phyloP scores from a whole-genome alignment of 2,888 invertebrate genomes.

The Deilephila porcellus region DNA sequence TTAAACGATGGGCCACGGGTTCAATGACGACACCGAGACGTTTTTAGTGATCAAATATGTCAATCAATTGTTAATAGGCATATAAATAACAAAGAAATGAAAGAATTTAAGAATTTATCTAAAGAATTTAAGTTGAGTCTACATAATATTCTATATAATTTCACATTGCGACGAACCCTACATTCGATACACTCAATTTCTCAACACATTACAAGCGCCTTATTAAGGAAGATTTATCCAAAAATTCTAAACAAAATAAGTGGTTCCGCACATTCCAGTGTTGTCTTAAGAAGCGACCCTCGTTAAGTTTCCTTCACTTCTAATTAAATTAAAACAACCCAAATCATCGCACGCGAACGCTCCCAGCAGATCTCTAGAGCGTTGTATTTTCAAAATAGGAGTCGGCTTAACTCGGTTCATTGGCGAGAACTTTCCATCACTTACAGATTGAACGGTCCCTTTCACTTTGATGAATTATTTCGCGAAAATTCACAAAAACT shows the following conservation, averaged over 20 bases:
- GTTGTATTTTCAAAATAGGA: slow-evolving; percentile 10
- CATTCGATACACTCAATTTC: too few species aligned
- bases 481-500: background rate
- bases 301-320: slow-evolving; percentile 47
- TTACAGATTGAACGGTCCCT: background rate
- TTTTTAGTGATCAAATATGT: too few species aligned
- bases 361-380: slow-evolving; percentile 27
- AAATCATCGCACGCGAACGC: slow-evolving; percentile 44
- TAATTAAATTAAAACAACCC: slow-evolving; percentile 57
- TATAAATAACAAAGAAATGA: too few species aligned
- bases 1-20: too few species aligned
- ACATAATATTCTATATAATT: too few species aligned
- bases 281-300: slow-evolving; percentile 52
- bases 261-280: slow-evolving; percentile 36
- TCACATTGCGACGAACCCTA: too few species aligned
- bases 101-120: too few species aligned
- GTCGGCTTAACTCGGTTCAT: slow-evolving; percentile 24
- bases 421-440: background rate
- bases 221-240: slow-evolving; percentile 2
- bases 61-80: too few species aligned
- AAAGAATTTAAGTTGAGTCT: too few species aligned
- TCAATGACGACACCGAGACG: too few species aligned
- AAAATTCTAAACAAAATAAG: slow-evolving; percentile 32
- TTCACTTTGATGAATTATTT: background rate
- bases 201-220: background rate